phyloP scores from a whole-genome alignment of 64 coral and sea anemone genomes.

The Dendronephthya gigantea region DNA sequence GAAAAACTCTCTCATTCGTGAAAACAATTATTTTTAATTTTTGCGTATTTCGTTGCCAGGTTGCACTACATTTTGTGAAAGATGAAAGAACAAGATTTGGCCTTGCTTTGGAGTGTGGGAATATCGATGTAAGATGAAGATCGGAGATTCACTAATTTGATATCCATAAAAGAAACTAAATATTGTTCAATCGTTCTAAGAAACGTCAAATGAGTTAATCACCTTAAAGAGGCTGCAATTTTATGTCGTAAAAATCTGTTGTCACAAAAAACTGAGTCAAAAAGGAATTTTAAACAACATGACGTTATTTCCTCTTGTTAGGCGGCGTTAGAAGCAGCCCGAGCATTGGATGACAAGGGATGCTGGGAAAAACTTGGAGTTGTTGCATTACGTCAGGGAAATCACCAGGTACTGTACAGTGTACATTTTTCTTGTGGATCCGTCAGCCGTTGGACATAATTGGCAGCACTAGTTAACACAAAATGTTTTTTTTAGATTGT shows the following conservation, averaged over 20 bases:
- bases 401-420: conserved; percentile 50
- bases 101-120: conserved; percentile 89
- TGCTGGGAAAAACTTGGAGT: conserved; percentile 91
- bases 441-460: too few relatives aligned
- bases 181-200: too few relatives aligned
- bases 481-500: conserved; percentile 38
- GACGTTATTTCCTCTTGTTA: not conserved
- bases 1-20: too few relatives aligned
- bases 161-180: too few relatives aligned
- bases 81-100: conserved; percentile 98
- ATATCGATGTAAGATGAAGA: conserved; percentile 75
- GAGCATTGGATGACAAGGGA: conserved; percentile 74
- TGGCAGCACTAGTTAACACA: not conserved
- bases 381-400: conserved; percentile 80
- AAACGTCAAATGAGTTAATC: too few relatives aligned
- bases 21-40: not conserved
- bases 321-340: conserved; percentile 91
- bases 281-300: not conserved
- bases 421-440: too few relatives aligned
- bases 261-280: too few relatives aligned
- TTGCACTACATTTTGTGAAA: conserved; percentile 98
- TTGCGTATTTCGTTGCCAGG: conserved; percentile 14
- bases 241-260: not conserved
- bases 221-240: too few relatives aligned
- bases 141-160: too few relatives aligned